Base-by-base conservation (phyloP, 23 tunicate genomes). In the Trididemnum miniatum region DNA sequence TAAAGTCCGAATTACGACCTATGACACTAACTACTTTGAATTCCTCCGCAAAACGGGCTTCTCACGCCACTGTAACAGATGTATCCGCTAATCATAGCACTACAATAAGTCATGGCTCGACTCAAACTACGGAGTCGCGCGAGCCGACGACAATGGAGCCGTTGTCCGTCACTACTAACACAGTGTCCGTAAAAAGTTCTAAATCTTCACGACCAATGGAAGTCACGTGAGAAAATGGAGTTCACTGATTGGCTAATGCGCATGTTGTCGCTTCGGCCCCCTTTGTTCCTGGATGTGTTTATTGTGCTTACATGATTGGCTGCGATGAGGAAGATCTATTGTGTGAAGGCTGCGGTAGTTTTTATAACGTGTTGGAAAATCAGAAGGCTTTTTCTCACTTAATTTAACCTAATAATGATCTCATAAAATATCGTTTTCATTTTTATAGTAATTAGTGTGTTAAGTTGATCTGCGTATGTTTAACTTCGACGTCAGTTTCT, bases 181-280 rank as follows among this genome's bases (percentile, higher is more conserved):
- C 87, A 1, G 71, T 34, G 9, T 35, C 87, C 1, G 87, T 83
- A 4, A 83, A 83, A 73, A 72, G 65, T 29, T 72, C 87, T 2
- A 83, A 83, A 72, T 39, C 90, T 25, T 31, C 84, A 4, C 90
- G 77, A 25, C 84, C 90, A 34, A 86, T 86, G 90, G 90, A 86
- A 38, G 90, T 86, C 37, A 86, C 90, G 12, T 86, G 90, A 86
- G 26, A 12, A 33, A 31, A 24, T 33, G 38, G n/a, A 7, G 7
- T 3, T 32, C n/a, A 3, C n/a, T 67, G 75, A 44, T 15, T 44
- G 54, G 54, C 15, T 44, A 15, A n/a, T n/a, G n/a, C n/a, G n/a
- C n/a, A n/a, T n/a, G n/a, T n/a, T n/a, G n/a, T n/a, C n/a, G n/a
- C n/a, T n/a, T n/a, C n/a, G n/a, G n/a, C n/a, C n/a, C n/a, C n/a